Conservation (phyloP, 2,797 vertebrate species). For the Girardinus metallicus region DNA sequence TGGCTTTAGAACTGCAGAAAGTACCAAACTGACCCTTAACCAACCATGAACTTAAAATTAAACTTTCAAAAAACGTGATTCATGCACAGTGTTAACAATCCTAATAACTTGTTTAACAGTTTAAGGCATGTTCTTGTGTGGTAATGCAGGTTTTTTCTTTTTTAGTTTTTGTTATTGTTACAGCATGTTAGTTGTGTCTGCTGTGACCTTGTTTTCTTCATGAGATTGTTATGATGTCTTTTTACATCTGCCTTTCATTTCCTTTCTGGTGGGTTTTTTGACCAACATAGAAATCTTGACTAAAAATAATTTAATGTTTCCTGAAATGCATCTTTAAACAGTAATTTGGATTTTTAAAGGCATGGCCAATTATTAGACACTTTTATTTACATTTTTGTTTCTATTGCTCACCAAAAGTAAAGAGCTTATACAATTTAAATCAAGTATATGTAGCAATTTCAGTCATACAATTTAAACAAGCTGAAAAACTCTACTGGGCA, state of each 20-base stretch:
- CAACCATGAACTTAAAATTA: not conserved
- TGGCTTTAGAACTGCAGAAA: not conserved
- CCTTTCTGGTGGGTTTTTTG: not conserved
- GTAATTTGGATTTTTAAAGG: not conserved
- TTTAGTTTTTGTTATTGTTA: too few species aligned
- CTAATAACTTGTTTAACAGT: too few species aligned
- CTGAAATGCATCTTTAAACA: not conserved
- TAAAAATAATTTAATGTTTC: not conserved
- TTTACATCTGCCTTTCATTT: not conserved
- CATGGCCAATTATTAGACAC: not conserved
- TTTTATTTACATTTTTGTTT: not conserved
- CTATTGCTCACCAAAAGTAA: not conserved
- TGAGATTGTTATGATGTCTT: not conserved
- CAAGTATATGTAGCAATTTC: not conserved
- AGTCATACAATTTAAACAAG: not conserved
- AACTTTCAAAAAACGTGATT: not conserved
- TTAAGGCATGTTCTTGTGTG: not conserved
- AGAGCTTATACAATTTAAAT: not conserved
- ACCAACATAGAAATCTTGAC: not conserved
- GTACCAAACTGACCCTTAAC: not conserved
- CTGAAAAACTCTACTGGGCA: not conserved
- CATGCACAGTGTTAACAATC: not conserved
- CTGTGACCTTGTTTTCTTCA: not conserved
- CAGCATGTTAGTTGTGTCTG: too few species aligned
- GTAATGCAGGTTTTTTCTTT: too few species aligned